Percentiles rank a stretch among this genome's conserved stretches.
Evolutionary conservation across 2,888 invertebrate genomes (phyloP).

Genomic region (Spodoptera littoralis): DNA sequence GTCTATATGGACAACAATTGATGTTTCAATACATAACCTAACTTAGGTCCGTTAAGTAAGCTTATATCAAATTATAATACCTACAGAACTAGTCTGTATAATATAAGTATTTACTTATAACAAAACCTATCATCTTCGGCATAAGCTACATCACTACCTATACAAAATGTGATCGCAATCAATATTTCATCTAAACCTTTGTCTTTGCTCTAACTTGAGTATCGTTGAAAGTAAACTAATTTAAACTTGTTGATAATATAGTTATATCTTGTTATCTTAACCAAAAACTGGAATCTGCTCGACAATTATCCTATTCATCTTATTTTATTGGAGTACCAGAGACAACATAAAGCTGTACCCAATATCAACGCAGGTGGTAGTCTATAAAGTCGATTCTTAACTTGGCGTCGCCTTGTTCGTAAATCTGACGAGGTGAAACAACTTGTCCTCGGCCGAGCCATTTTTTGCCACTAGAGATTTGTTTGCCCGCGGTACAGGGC

Average conservation of each 20-base stretch:
- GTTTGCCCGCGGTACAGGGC: slow-evolving; percentile 82
- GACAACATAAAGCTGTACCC: slow-evolving; percentile 41
- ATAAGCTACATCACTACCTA: not conserved
- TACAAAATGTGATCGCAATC: not conserved
- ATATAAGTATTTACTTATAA: not conserved
- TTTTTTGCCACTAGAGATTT: slow-evolving; percentile 88
- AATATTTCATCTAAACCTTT: no score
- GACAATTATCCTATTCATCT: slow-evolving; percentile 18
- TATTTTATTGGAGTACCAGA: slow-evolving; percentile 22
- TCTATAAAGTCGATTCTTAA: slow-evolving; percentile 69
- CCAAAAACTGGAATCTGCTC: slow-evolving; percentile 21
- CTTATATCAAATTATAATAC: no score
- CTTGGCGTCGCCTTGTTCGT: slow-evolving; percentile 74
- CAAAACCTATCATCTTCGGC: no score
- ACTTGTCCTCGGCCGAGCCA: slow-evolving; percentile 84
- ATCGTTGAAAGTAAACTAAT: not conserved
- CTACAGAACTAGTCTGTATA: no score
- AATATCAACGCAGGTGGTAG: slow-evolving; percentile 57
- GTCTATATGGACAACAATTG: no score
- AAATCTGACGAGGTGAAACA: slow-evolving; percentile 87
- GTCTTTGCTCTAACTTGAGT: not conserved
- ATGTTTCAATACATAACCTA: no score
- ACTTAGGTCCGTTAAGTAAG: no score
- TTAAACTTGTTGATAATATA: not conserved
- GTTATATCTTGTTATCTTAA: slow-evolving; percentile 14